Evolutionary conservation across 2,888 invertebrate genomes (phyloP), one percentile per base, ranked within the genome.

Genomic region (Tinea semifulvella): DNA sequence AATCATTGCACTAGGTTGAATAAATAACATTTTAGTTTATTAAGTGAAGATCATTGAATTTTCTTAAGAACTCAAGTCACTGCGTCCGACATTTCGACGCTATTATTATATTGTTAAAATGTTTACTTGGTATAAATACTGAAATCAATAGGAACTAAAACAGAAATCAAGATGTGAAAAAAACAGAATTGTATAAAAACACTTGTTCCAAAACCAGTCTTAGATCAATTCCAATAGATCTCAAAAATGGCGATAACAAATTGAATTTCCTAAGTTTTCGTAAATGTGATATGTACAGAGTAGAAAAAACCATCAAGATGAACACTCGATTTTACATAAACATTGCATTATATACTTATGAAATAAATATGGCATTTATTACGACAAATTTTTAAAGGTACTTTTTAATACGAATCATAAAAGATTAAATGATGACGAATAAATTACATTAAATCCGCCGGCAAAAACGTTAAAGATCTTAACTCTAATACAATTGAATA

Each of bases 1-100:
- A 79, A 70, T 74, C 74, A 80, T 80, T 80, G 80, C 80, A 80
- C 80, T 79, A 79, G 69, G 65, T 76, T 76, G 68, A 75, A 77
- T 76, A 74, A 76, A 71, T 76, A 75, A 77, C 68, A 70, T 55
- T 61, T 68, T 63, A 26, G 19, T 42, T 43, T 35, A 36, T 13
- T 16, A 36, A 16, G 18, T 31, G 6, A 18, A 36, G 10, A 36
- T 36, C 13, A 36, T 36, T 3, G 17, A 17, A 16, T 35, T 14
- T 8, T 36, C 2, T 36, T 8, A 18, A 18, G 36, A 36, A 36
- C 40, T 14, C n/a, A 22, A 31, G 6, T 7, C 2, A 17, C 19
- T 3, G 11, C 17, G 18, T 13, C 13, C 18, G 17, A 38, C n/a
- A 22, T 31, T 20, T 22, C 14, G 2, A 22, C 38, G 26, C 6